Percentiles rank a stretch among this genome's conserved stretches.
Evolutionary conservation across 2,888 invertebrate genomes (phyloP).

Genomic region (Flexamia atlantica): DNA sequence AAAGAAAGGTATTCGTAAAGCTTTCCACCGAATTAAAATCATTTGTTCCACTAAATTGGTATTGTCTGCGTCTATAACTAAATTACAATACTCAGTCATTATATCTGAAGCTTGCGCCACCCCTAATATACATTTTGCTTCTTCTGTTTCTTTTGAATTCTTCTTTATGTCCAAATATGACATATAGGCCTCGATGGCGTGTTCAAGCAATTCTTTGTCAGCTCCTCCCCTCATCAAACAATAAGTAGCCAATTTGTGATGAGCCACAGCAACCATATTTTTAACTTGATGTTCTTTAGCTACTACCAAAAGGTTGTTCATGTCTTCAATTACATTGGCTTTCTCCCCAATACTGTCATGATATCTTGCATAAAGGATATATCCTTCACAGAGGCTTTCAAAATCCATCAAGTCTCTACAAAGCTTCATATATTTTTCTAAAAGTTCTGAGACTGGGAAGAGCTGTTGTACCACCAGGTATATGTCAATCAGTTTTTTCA

Average conservation of each 20-base stretch:
- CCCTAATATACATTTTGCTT: conserved; percentile 10
- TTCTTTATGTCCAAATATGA: neutral
- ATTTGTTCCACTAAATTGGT: neutral
- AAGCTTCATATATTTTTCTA: conserved; percentile 15
- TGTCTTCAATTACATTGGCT: conserved; percentile 2
- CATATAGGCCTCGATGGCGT: conserved; percentile 11
- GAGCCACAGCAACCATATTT: neutral
- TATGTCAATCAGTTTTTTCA: neutral
- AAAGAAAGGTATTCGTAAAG: conserved; percentile 12
- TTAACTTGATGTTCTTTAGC: neutral
- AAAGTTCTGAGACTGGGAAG: neutral
- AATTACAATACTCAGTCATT: neutral
- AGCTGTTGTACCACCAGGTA: neutral
- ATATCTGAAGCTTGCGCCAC: neutral
- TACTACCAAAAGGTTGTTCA: conserved; percentile 1
- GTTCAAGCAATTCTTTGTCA: neutral
- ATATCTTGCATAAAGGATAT: conserved; percentile 8
- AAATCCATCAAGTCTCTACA: neutral
- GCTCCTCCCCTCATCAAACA: neutral
- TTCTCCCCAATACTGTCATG: neutral
- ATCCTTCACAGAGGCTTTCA: neutral
- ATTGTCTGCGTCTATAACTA: neutral
- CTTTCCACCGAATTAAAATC: neutral
- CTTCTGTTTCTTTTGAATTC: neutral
- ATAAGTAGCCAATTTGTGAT: conserved; percentile 16